Conservation (phyloP, 2,888 invertebrate species). For the Apodemia mormo region DNA sequence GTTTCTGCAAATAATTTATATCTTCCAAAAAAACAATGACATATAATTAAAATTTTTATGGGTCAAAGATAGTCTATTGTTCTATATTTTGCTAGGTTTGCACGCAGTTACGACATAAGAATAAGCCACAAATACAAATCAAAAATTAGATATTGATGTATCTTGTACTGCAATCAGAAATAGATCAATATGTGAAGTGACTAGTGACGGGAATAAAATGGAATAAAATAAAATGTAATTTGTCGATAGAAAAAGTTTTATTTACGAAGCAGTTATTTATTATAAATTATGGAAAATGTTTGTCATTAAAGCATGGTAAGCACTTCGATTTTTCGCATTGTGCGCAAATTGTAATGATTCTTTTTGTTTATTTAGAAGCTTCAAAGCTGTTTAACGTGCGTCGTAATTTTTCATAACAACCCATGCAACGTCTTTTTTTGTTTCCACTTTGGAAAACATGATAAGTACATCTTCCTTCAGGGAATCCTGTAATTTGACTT, state of each 20-base stretch:
- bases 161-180: conserved; percentile 33
- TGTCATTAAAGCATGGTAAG: conserved; percentile 33
- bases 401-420: conserved; percentile 34
- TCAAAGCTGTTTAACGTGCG: conserved; percentile 27
- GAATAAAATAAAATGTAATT: conserved; percentile 30
- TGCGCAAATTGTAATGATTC: conserved; percentile 32
- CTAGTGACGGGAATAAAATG: conserved; percentile 22
- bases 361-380: conserved; percentile 34
- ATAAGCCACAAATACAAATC: conserved; percentile 29
- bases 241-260: no score
- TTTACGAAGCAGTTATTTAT: no score
- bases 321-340: conserved; percentile 33
- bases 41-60: conserved; percentile 21
- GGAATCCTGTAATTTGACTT: background rate
- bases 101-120: conserved; percentile 3
- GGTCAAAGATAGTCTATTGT: conserved; percentile 25
- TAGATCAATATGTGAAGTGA: conserved; percentile 31
- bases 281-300: background rate
- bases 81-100: conserved; percentile 28
- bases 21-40: conserved; percentile 29
- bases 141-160: conserved; percentile 29
- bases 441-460: conserved; percentile 23
- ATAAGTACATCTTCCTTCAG: background rate
- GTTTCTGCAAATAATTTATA: conserved; percentile 30
- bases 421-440: conserved; percentile 32